phyloP scores from a whole-genome alignment of 2,888 invertebrate species.

The Sericinus montela region DNA sequence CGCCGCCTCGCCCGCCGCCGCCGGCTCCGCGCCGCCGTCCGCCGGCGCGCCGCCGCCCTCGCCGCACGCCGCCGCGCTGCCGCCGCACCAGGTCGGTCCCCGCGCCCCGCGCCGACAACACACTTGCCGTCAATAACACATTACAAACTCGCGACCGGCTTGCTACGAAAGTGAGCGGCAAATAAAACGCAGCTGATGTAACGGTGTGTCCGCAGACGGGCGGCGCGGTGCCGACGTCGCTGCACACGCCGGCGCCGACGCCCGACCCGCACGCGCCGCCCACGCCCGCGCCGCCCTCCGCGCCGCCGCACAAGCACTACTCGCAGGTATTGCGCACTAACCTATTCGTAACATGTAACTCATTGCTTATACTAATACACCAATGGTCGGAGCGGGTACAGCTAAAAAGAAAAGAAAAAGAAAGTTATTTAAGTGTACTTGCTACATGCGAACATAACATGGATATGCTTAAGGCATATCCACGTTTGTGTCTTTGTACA shows the following conservation, averaged over 20 bases:
- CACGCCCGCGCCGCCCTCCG: slow-evolving; percentile 66
- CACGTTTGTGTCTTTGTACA: too few relatives aligned
- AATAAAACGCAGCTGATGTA: neutral
- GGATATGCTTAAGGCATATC: too few relatives aligned
- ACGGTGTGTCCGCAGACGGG: slow-evolving; percentile 25
- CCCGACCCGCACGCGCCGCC: slow-evolving; percentile 70
- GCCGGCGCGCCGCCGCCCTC: slow-evolving; percentile 64
- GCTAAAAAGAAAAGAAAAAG: too few relatives aligned
- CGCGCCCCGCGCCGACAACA: neutral
- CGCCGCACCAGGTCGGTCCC: slow-evolving; percentile 44
- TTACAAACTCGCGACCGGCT: too few relatives aligned
- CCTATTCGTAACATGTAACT: neutral
- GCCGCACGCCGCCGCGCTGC: slow-evolving; percentile 38
- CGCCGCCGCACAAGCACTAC: slow-evolving; percentile 57
- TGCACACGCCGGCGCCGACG: slow-evolving; percentile 76
- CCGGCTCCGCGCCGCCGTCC: slow-evolving; percentile 60
- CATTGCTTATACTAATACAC: too few relatives aligned
- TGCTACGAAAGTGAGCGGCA: neutral
- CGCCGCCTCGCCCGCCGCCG: slow-evolving; percentile 67
- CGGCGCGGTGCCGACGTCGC: slow-evolving; percentile 53
- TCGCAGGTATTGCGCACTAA: slow-evolving; percentile 46
- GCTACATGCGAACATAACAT: too few relatives aligned
- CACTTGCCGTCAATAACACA: too few relatives aligned
- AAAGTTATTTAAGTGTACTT: too few relatives aligned
- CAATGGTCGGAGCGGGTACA: too few relatives aligned